A percentile compares a stretch with the other conserved stretches of the same genome.
Conservation (phyloP, 2,113 vertebrate genomes). For the Athene cunicularia region DNA sequence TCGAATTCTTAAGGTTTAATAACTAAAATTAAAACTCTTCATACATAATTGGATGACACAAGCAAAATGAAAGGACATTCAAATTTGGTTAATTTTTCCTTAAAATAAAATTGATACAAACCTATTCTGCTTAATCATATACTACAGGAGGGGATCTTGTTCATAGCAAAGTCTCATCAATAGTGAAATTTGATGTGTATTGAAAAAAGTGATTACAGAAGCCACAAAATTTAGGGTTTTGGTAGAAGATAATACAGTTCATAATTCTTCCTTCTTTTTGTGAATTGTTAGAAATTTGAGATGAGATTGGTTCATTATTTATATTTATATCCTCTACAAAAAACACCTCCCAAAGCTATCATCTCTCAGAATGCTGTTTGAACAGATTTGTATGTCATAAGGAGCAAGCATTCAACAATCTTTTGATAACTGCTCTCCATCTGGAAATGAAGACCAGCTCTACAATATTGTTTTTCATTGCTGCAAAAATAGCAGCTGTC, state of each 20-base stretch:
- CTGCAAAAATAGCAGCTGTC: not conserved
- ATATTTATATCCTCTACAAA: not conserved
- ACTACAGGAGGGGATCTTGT: not conserved
- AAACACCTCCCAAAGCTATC: not conserved
- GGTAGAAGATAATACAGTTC: not conserved
- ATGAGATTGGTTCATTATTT: not conserved
- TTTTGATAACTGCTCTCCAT: not conserved
- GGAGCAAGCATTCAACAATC: not conserved
- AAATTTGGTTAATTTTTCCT: not conserved
- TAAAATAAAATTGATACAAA: not conserved
- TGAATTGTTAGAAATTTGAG: not conserved
- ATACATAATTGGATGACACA: not conserved
- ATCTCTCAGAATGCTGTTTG: not conserved
- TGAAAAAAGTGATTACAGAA: not conserved
- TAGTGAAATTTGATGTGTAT: not conserved
- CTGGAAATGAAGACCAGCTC: not conserved
- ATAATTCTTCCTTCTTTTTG: not conserved
- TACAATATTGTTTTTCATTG: not conserved
- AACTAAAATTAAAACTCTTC: not conserved
- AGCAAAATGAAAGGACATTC: not conserved
- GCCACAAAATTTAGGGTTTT: not conserved
- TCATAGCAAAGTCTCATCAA: not conserved
- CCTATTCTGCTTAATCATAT: not conserved
- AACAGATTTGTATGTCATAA: not conserved
- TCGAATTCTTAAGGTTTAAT: not conserved